phyloP scores from a whole-genome alignment of 2,113 vertebrate species.

The Panthera leo region DNA sequence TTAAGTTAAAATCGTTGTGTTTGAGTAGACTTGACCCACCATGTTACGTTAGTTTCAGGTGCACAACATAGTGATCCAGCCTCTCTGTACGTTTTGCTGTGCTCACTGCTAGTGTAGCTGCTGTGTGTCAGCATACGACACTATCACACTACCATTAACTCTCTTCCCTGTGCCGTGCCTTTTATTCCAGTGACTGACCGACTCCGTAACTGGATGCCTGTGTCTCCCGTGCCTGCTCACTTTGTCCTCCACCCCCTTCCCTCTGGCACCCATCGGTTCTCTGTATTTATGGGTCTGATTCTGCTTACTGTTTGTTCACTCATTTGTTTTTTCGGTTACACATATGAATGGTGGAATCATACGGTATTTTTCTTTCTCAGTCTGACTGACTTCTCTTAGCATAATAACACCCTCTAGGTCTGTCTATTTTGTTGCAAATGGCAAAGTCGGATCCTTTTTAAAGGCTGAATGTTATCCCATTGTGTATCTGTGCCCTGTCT shows the following conservation, averaged over 20 bases:
- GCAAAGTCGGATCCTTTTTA: not conserved
- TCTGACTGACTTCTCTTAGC: not conserved
- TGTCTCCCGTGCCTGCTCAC: not conserved
- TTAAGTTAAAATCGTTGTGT: not conserved
- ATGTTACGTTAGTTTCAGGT: not conserved
- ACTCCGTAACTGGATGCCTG: not conserved
- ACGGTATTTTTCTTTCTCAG: not conserved
- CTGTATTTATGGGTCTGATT: not conserved
- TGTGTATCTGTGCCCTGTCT: not conserved
- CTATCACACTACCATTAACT: too few species aligned
- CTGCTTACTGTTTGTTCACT: not conserved
- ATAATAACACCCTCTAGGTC: not conserved
- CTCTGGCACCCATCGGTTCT: not conserved
- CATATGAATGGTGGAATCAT: not conserved
- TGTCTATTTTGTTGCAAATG: not conserved
- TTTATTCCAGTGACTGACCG: not conserved
- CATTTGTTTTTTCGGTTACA: not conserved
- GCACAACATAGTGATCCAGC: not conserved
- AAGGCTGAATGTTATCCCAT: not conserved
- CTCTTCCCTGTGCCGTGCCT: not conserved
- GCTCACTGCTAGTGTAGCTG: not conserved
- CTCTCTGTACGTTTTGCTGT: too few species aligned
- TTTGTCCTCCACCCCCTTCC: not conserved
- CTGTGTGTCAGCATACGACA: not conserved
- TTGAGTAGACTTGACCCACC: not conserved